These are phyloP conservation scores for Drosophila mauritiana DNA, from an alignment of 1,140 invertebrate species.

Conservation along the genomic window DNA sequence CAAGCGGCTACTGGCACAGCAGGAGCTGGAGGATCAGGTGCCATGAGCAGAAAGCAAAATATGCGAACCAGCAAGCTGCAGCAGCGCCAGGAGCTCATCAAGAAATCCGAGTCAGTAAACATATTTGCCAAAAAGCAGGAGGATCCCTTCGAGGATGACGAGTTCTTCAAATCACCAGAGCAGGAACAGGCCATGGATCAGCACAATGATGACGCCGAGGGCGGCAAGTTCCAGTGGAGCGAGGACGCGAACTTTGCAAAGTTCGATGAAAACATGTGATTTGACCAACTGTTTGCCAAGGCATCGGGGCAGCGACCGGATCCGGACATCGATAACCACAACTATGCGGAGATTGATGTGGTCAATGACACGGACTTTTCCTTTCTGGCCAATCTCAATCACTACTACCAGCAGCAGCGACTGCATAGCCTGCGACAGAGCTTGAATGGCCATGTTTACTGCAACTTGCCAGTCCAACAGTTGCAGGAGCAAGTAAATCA, in stretches of 20 bases:
- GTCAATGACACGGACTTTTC: constrained; percentile 72
- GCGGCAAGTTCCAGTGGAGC: constrained; percentile 73
- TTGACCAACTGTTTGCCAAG: constrained; percentile 80
- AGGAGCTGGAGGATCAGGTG: constrained; percentile 7
- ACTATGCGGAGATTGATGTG: constrained; percentile 82
- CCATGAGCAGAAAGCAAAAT: constrained; percentile 69
- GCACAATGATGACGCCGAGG: constrained; percentile 7
- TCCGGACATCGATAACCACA: constrained; percentile 38
- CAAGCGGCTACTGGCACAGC: constrained; percentile 21
- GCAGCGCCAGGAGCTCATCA: constrained; percentile 87
- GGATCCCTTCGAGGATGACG: constrained; percentile 94
- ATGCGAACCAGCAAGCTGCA: constrained; percentile 71
- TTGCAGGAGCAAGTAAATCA: not conserved
- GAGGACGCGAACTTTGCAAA: constrained; percentile 84
- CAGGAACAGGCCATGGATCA: constrained; percentile 38
- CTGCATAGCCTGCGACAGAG: constrained; percentile 45
- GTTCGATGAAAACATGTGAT: constrained; percentile 85
- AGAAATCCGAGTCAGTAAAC: constrained; percentile 94
- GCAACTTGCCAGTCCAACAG: constrained; percentile 40
- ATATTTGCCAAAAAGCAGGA: constrained; percentile 91
- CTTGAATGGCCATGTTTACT: constrained; percentile 35
- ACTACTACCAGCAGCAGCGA: constrained; percentile 75
- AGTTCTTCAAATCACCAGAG: constrained; percentile 89
- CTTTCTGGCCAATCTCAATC: constrained; percentile 77
- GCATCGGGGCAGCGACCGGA: constrained; percentile 34